Percentiles rank a stretch among this genome's conserved stretches.
Conservation (phyloP, 2,888 invertebrate species). For the Eurois occulta region DNA sequence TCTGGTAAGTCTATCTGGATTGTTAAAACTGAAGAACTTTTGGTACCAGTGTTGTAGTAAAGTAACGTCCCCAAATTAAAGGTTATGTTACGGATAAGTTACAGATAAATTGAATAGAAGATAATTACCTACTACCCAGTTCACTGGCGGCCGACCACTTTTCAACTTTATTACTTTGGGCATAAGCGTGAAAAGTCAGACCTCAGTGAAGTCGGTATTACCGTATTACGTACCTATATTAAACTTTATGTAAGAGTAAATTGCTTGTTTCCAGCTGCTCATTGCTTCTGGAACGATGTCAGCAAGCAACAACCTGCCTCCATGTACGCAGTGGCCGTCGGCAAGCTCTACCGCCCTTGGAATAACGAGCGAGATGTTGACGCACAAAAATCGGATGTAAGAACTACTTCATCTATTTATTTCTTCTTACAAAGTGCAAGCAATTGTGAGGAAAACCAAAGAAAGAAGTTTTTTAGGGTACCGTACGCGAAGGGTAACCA, state of each 20-base stretch:
- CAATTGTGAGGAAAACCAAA: too few species aligned
- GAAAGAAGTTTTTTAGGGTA: too few species aligned
- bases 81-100: neutral
- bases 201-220: too few species aligned
- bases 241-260: neutral
- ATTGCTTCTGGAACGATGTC: slow-evolving; percentile 80
- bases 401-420: slow-evolving; percentile 35
- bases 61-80: neutral
- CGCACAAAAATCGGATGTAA: slow-evolving; percentile 80
- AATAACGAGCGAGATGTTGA: slow-evolving; percentile 66
- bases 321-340: slow-evolving; percentile 78
- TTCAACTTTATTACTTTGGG: too few species aligned
- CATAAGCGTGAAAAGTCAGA: too few species aligned
- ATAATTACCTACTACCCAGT: too few species aligned
- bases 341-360: slow-evolving; percentile 81
- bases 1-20: slow-evolving; percentile 75
- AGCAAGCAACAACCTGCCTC: slow-evolving; percentile 66
- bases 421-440: neutral
- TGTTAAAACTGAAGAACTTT: neutral
- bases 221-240: too few species aligned
- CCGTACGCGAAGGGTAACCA: too few species aligned
- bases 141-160: too few species aligned
- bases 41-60: neutral
- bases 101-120: too few species aligned
- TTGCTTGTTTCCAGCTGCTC: slow-evolving; percentile 75